Evolutionary conservation across 2,797 vertebrate species (phyloP), one percentile per base, ranked within the genome.

Genomic region (Cyprinodon diabolis): DNA sequence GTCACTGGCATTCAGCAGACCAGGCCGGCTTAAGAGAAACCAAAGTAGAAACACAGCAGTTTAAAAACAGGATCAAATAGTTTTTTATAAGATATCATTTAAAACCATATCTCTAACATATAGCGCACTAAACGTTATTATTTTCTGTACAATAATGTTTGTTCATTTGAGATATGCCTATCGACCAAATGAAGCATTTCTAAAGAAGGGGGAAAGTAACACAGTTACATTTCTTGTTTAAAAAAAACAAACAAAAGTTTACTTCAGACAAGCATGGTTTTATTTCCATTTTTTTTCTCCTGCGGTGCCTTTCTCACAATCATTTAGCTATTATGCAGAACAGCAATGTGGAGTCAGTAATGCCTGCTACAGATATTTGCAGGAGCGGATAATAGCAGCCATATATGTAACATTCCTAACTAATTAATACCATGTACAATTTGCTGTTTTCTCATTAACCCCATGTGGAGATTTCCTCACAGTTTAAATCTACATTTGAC

Each of bases 1-100:
- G 89, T 99, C 98, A 81, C 96, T 94, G 72, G 96, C 93, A 79
- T 98, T 98, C 80, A 99, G 91, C 77, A 99, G 92, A 82, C 98
- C 98, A 67, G 98, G 98, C 56, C 97, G 97, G 84, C 98, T 99
- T 86, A 60, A 72, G 81, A 82, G 68, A 84, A 56, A 86, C 66
- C 84, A 54, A 73, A 19, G 30, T 71, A 43, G 40, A 78, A 75
- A 66, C 10, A 43, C 15, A n/a, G 69, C 30, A 43, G 79, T 84
- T 77, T 76, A 71, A 65, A 54, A 72, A 25, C 48, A n/a, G 21
- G 54, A 8, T 23, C 21, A 9, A 6, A n/a, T 8, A 11, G 45
- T 55, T 55, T 55, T 23, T n/a, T 55, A 54, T 69, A 76, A 58
- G 4, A 55, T 63, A 62, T 67, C 11, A 68, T 79, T 69, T 69